Evolutionary conservation across 1,140 invertebrate genomes (phyloP).

Genomic region (Drosophila punjabiensis): DNA sequence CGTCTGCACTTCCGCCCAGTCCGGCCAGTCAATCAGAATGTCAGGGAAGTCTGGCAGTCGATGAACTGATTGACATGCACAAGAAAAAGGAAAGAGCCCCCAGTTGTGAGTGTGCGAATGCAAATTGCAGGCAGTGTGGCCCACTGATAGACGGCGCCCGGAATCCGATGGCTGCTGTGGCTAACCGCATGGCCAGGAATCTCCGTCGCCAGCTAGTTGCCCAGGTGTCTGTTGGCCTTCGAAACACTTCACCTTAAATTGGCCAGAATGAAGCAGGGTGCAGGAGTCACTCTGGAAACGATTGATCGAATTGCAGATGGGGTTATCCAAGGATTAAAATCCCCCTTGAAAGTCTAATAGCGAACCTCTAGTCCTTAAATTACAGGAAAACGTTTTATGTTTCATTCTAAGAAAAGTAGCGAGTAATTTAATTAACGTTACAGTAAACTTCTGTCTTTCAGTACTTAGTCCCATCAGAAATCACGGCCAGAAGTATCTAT

Average conservation of each 20-base stretch:
- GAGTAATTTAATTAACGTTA: not conserved
- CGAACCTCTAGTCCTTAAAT: too few relatives aligned
- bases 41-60: conserved; percentile 35
- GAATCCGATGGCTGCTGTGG: conserved; percentile 46
- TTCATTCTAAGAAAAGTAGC: too few relatives aligned
- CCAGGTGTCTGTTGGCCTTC: conserved; percentile 30
- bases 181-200: conserved; percentile 48
- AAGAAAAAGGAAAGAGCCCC: conserved; percentile 45
- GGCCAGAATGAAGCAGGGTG: not conserved
- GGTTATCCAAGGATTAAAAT: not conserved
- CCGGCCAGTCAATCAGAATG: conserved; percentile 41
- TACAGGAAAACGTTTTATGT: not conserved
- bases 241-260: conserved; percentile 38
- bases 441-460: not conserved
- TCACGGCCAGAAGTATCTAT: conserved; percentile 60
- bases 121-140: conserved; percentile 48
- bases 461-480: conserved; percentile 33
- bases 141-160: conserved; percentile 10
- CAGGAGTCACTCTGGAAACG: not conserved
- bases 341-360: not conserved
- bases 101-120: conserved; percentile 34
- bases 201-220: conserved; percentile 16
- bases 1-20: not conserved
- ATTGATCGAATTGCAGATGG: not conserved
- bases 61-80: conserved; percentile 55